phyloP scores from a whole-genome alignment of 2,797 vertebrate genomes.

The Bradypodion ventrale region DNA sequence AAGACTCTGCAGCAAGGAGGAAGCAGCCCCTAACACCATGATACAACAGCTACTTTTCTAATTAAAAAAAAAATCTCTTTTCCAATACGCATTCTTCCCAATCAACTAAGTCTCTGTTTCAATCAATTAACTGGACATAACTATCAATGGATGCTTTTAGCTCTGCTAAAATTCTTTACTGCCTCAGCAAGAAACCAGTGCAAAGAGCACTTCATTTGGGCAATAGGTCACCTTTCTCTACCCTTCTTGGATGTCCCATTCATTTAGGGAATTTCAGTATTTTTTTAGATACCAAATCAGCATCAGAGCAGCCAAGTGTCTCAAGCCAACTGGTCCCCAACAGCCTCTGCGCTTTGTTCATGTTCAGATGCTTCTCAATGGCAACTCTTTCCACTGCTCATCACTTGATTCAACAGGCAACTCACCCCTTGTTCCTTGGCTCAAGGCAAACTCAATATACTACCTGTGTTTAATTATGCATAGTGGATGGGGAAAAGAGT shows the following conservation, averaged over 20 bases:
- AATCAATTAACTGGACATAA: background rate
- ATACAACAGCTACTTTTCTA: background rate
- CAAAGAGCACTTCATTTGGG: background rate
- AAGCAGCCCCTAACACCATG: background rate
- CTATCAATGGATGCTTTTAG: conserved; percentile 1
- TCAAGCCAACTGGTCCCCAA: too few relatives aligned
- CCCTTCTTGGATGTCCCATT: background rate
- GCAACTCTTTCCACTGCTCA: too few relatives aligned
- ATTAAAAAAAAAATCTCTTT: background rate
- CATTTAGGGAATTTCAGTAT: background rate
- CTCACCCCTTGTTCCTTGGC: too few relatives aligned
- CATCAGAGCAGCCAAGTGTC: background rate
- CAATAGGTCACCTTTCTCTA: background rate
- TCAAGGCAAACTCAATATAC: too few relatives aligned
- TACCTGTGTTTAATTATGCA: too few relatives aligned
- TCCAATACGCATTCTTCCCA: background rate
- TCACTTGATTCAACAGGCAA: too few relatives aligned
- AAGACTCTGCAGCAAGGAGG: background rate
- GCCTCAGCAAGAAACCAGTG: conserved; percentile 1
- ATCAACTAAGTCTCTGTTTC: background rate
- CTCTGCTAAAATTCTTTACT: background rate
- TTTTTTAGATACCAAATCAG: too few relatives aligned
- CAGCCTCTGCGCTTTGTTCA: too few relatives aligned
- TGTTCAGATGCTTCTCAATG: too few relatives aligned
- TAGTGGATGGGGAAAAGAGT: too few relatives aligned